Base-by-base conservation (phyloP, 2,888 invertebrate genomes). In the Amorpha juglandis region DNA sequence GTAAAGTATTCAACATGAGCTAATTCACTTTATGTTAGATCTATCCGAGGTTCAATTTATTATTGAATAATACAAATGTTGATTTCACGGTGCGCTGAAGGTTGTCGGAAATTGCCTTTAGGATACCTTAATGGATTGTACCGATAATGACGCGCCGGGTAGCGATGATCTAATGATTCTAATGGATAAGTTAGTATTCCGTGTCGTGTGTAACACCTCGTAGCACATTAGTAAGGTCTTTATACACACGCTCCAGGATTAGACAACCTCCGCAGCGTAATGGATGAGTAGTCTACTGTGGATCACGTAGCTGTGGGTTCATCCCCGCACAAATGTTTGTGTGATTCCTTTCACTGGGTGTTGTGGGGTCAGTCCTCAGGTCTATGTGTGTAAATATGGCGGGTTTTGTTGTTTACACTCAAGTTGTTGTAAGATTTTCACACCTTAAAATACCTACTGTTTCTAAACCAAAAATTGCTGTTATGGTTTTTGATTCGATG, bases 101-200 rank as follows among this genome's bases (percentile, higher is more conserved):
- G 42, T 19, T 19, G 42, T n/a, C 58, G 58, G 58, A 58, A 42
- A 58, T 58, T 38, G 42, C 42, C 38, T 58, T 58, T 58, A 33
- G 16, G 19, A 27, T 27, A 27, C 27, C 4, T 27, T 4, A 27
- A 38, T 55, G 38, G 16, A 16, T 55, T 38, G 16, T 38, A n/a
- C 1, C 55, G 38, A 35, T 58, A 42, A 19, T 19, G 11, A 19
- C 16, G 11, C 38, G 0, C 8, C 19, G 9, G 38, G 38, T 35
- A 1, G 55, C 19, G 58, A 42, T 58, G 58, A 58, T 58, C 58
- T 58, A 38, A 58, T 42, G 27, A 27, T 27, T 27, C 27, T 27
- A 38, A 38, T 38, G 19, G 19, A 16, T 42, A 42, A 12, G 8
- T 16, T 11, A 7, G 38, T 42, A 12, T 58, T 58, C 58, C 58